Conservation (phyloP, 1,140 invertebrate genomes). For the Drosophila simulans region DNA sequence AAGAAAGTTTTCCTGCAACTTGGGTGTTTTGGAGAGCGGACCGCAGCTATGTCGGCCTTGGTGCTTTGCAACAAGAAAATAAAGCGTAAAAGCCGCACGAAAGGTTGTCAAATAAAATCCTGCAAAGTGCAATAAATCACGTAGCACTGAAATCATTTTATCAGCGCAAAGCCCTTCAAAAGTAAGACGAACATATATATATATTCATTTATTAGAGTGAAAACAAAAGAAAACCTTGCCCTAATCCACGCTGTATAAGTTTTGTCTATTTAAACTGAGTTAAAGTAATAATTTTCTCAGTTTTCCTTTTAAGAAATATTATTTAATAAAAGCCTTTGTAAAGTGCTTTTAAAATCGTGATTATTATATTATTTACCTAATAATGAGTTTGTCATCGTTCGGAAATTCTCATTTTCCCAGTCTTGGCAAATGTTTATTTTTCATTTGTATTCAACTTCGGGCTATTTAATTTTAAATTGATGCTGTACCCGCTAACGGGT, state of each 20-base stretch:
- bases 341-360: no score
- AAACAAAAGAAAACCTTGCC: neutral
- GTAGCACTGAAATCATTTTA: conserved; percentile 60
- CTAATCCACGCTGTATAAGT: no score
- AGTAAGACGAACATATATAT: neutral
- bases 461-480: conserved; percentile 25
- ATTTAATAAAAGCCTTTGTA: no score
- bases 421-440: conserved; percentile 31
- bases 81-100: conserved; percentile 50
- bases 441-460: conserved; percentile 38
- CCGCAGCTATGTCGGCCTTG: conserved; percentile 15
- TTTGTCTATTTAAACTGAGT: no score
- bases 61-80: conserved; percentile 2
- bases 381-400: neutral
- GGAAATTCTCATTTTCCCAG: neutral
- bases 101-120: conserved; percentile 78
- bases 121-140: conserved; percentile 73
- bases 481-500: neutral
- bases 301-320: no score
- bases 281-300: no score
- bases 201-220: conserved; percentile 7
- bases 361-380: neutral
- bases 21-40: neutral
- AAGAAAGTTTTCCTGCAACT: conserved; percentile 23
- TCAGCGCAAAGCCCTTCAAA: conserved; percentile 36